These are phyloP conservation scores for Catharus minimus DNA, from an alignment of 2,113 vertebrate genomes.

Conservation along the genomic window DNA sequence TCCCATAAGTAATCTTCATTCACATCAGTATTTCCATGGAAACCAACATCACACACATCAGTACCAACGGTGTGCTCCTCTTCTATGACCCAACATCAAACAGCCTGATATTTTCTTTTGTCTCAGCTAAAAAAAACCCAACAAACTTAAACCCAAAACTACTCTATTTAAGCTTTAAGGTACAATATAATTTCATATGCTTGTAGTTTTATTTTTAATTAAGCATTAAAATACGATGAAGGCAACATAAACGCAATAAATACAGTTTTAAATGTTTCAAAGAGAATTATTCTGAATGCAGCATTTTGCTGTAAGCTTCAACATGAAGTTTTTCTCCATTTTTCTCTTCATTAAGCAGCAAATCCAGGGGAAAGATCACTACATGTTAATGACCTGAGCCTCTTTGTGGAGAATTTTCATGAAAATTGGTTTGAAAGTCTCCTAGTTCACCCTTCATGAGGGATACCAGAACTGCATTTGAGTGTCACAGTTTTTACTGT, in stretches of 20 bases:
- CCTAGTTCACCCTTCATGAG: not conserved
- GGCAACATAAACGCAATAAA: constrained; percentile 59
- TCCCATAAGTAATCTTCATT: not conserved
- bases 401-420: not conserved
- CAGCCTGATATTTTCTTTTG: not conserved
- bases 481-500: accelerated
- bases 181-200: constrained; percentile 19
- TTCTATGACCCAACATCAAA: constrained; percentile 27
- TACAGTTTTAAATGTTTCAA: constrained; percentile 41
- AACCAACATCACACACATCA: not conserved
- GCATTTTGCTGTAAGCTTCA: not conserved
- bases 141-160: not conserved
- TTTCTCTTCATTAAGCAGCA: not conserved
- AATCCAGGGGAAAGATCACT: not conserved
- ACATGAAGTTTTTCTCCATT: not conserved
- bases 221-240: constrained; percentile 36
- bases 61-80: not conserved
- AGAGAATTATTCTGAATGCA: constrained; percentile 26
- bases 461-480: not conserved
- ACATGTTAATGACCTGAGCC: not conserved
- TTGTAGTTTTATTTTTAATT: constrained; percentile 55
- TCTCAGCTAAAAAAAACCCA: not conserved
- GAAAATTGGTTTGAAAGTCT: not conserved
- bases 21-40: not conserved
- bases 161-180: not conserved